Percentiles rank a stretch among this genome's conserved stretches.
Conservation (phyloP, 2,797 vertebrate species). For the Enteromius paludinosus region DNA sequence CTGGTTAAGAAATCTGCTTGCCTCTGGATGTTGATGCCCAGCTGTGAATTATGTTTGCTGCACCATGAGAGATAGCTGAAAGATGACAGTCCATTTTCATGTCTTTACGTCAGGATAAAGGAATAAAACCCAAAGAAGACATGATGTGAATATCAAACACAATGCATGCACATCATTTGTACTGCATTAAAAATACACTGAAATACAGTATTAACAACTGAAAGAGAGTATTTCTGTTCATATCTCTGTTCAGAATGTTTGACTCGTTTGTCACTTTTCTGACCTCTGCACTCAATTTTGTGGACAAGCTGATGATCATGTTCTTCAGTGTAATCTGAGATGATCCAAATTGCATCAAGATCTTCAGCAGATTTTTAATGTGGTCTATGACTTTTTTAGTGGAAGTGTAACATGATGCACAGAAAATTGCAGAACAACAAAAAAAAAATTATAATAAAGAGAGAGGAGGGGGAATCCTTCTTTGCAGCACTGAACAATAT, state of each 20-base stretch:
- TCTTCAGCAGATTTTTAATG: background rate
- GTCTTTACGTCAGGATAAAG: background rate
- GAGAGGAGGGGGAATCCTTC: background rate
- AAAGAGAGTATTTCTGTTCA: background rate
- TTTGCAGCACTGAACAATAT: background rate
- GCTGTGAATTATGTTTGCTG: background rate
- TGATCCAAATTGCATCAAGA: background rate
- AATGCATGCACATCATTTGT: background rate
- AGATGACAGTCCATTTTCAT: background rate
- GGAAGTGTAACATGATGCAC: background rate
- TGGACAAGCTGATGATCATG: background rate
- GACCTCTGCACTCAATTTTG: background rate
- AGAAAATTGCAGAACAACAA: background rate
- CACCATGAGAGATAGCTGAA: background rate
- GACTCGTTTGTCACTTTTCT: background rate
- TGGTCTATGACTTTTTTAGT: background rate
- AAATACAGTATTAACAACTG: background rate
- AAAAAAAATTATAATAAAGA: background rate
- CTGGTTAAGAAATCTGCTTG: background rate
- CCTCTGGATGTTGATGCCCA: constrained; percentile 5
- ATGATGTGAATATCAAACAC: background rate
- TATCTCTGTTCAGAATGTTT: background rate
- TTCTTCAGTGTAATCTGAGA: background rate
- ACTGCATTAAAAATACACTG: background rate
- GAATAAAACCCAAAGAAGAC: background rate